Evolutionary conservation across 2,797 vertebrate genomes (phyloP), one percentile per base, ranked within the genome.

Genomic region (Peromyscus attwateri): DNA sequence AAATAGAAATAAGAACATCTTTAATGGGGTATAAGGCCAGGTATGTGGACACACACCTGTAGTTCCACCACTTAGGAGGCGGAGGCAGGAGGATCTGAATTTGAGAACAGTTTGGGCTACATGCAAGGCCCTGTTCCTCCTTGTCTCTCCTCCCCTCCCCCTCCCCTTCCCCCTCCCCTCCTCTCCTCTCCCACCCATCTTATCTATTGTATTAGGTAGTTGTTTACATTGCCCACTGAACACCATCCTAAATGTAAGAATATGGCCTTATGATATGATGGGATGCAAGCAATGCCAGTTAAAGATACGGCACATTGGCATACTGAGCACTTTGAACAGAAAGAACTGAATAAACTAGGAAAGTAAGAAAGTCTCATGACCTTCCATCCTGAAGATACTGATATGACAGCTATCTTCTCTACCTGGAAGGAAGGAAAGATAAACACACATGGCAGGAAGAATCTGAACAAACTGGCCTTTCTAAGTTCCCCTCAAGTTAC

Each of bases 221-320:
- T 91, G 21, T 71, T 89, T 73, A 80, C 6, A 66, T 71, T 52
- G 70, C 43, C 10, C 70, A 34, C 40, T 76, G 27, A 94, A 52
- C 68, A n/a, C 49, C 93, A 6, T 52, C 52, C 5, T 60, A 82
- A 55, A 66, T 77, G 55, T 94, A 91, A 96, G 77, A 55, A 92
- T 93, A 88, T 64, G 12, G 62, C 43, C 8, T 81, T 85, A 68
- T 6, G 55, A 49, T 52, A 85, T 40, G n/a, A 92, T 40, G 57
- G 16, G 16, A 29, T 68, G 14, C 6, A 92, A 70, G 37, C 73
- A 40, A 92, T 75, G 21, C 16, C 89, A 64, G 31, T 73, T 40
- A 27, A 52, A 49, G 70, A 68, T 81, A 66, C 9, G n/a, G 66
- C 57, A 87, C 6, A 14, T 34, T 46, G 81, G 37, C 40, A 76